A percentile compares a stretch with the other conserved stretches of the same genome.
These are phyloP conservation scores for Pachyuromys duprasi DNA, from an alignment of 2,797 vertebrate genomes.

Conservation along the genomic window DNA sequence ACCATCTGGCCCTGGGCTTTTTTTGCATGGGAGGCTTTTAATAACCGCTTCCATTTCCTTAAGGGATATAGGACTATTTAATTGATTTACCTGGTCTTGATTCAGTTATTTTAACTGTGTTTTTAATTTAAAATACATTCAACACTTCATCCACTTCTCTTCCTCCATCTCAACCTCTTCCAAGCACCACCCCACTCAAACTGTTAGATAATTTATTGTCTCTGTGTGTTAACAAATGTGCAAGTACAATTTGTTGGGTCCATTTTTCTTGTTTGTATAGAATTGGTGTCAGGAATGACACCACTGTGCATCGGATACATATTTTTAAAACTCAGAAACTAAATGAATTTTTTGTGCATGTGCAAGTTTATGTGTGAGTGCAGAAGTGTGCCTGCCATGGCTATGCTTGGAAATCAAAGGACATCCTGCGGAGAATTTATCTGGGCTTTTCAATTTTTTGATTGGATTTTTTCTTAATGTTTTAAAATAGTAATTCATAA, in stretches of 20 bases:
- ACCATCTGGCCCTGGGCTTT: too few relatives aligned
- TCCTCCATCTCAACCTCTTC: not conserved
- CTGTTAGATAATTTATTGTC: not conserved
- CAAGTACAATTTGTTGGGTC: not conserved
- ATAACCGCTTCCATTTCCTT: too few relatives aligned
- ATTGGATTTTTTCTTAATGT: not conserved
- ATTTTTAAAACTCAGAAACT: too few relatives aligned
- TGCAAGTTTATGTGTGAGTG: not conserved
- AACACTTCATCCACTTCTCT: not conserved
- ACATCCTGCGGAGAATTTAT: not conserved
- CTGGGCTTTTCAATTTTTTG: too few relatives aligned
- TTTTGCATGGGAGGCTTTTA: too few relatives aligned
- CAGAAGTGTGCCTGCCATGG: not conserved
- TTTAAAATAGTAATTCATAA: not conserved
- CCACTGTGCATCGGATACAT: not conserved
- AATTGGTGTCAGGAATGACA: not conserved
- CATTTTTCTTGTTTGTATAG: not conserved
- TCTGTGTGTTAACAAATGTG: not conserved
- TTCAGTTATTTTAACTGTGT: not conserved
- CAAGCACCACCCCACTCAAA: not conserved
- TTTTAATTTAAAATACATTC: not conserved
- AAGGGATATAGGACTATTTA: too few relatives aligned
- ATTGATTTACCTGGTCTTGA: too few relatives aligned
- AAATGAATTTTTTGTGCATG: not conserved
- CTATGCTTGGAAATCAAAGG: not conserved